These are phyloP conservation scores for Gymnocephalus cernua DNA, from an alignment of 2,113 vertebrate species.

Conservation along the genomic window DNA sequence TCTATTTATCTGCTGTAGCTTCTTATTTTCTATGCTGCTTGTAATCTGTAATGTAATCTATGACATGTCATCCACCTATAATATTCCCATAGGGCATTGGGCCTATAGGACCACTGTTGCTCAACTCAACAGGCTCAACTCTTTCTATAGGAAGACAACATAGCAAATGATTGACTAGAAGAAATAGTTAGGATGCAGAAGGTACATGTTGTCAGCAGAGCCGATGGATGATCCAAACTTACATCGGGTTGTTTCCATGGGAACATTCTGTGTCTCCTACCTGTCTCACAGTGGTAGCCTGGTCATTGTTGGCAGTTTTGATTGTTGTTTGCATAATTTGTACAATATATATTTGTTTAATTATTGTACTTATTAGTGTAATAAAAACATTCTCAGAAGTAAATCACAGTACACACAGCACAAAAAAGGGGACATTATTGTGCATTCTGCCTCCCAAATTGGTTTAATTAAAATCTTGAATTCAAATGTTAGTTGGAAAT, in stretches of 20 bases:
- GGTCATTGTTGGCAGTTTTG: not conserved
- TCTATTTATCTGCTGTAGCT: not conserved
- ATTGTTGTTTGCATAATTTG: not conserved
- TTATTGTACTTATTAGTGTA: not conserved
- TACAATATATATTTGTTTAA: not conserved
- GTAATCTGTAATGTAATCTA: no score
- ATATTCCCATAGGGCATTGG: not conserved
- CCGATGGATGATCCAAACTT: not conserved
- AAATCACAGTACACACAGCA: not conserved
- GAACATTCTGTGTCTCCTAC: not conserved
- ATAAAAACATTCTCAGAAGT: not conserved
- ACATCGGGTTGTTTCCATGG: conserved; percentile 11
- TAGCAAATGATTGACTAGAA: not conserved
- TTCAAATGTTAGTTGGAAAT: not conserved
- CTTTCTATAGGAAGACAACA: not conserved
- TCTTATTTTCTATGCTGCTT: not conserved
- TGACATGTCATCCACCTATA: not conserved
- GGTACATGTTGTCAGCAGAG: not conserved
- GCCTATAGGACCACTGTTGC: no score
- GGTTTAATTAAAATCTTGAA: not conserved
- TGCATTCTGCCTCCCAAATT: not conserved
- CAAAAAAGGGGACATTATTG: not conserved
- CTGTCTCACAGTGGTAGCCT: not conserved
- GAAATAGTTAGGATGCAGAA: not conserved
- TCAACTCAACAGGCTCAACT: not conserved